A percentile compares a stretch with the other conserved stretches of the same genome.
Evolutionary conservation across 2,888 invertebrate genomes (phyloP).

Genomic region (Zygogramma bicolorata): DNA sequence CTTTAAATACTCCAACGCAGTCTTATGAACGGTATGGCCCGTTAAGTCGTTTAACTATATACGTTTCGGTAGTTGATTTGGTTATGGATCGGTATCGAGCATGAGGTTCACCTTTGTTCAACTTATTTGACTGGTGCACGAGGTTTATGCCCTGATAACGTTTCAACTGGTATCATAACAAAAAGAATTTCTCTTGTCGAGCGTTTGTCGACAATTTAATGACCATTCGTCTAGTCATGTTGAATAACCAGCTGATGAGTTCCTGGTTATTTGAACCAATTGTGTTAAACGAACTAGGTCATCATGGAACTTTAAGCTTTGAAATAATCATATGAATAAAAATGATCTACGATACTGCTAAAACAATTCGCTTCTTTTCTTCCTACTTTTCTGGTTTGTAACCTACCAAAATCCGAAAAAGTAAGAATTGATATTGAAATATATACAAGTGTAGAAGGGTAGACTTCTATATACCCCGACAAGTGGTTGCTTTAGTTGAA

Average conservation of each 20-base stretch:
- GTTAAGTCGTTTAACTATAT: constrained; percentile 1
- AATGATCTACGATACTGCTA: too few relatives aligned
- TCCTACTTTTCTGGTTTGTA: too few relatives aligned
- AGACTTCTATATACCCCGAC: too few relatives aligned
- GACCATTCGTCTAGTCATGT: neutral
- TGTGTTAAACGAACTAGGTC: too few relatives aligned
- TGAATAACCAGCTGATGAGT: neutral
- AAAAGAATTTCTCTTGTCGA: neutral
- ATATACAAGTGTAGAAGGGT: too few relatives aligned
- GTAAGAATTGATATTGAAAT: too few relatives aligned
- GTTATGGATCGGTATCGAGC: neutral
- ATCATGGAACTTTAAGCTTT: too few relatives aligned
- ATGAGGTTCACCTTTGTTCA: constrained; percentile 3
- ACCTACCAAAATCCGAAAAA: too few relatives aligned
- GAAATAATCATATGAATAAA: too few relatives aligned
- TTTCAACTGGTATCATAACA: neutral
- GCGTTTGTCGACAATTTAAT: neutral
- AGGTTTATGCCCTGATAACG: constrained; percentile 4
- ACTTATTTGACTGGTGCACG: neutral
- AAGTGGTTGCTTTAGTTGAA: too few relatives aligned
- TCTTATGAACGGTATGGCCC: neutral
- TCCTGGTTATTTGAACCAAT: neutral
- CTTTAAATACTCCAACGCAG: neutral
- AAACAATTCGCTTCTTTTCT: too few relatives aligned
- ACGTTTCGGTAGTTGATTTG: neutral